Evolutionary conservation across 2,113 vertebrate species (phyloP).

Genomic region (Xerus inauris): DNA sequence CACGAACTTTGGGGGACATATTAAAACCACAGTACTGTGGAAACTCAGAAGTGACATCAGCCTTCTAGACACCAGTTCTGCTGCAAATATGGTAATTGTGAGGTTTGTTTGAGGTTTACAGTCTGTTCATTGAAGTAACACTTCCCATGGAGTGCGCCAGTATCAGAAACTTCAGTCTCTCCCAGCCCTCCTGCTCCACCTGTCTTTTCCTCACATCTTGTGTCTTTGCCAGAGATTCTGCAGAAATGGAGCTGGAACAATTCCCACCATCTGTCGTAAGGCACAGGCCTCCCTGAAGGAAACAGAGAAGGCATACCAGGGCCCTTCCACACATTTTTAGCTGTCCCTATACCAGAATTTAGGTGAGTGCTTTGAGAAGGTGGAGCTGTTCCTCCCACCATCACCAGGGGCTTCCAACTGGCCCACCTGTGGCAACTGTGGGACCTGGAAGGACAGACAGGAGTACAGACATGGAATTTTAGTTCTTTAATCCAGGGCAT

Average conservation of each 20-base stretch:
- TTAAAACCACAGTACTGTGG: background rate
- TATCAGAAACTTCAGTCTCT: background rate
- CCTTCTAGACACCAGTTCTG: background rate
- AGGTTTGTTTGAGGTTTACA: constrained; percentile 19
- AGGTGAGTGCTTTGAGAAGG: background rate
- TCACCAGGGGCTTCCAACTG: background rate
- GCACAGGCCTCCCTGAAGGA: background rate
- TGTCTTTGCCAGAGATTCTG: background rate
- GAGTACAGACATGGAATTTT: background rate
- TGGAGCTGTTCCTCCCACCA: accelerated
- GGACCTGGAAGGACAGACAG: background rate
- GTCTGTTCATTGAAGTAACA: background rate
- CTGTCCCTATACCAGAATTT: background rate
- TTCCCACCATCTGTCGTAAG: background rate
- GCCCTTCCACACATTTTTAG: background rate
- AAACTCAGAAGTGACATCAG: background rate
- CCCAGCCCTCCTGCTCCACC: background rate
- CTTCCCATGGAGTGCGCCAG: background rate
- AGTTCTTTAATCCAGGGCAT: background rate
- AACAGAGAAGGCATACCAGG: background rate
- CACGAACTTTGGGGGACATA: background rate
- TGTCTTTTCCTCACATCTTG: background rate
- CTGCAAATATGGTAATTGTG: background rate
- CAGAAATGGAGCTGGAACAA: background rate
- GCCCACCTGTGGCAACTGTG: accelerated